Evolutionary conservation across 2,797 vertebrate genomes (phyloP), one percentile per base, ranked within the genome.

Genomic region (Buceros bicornis): DNA sequence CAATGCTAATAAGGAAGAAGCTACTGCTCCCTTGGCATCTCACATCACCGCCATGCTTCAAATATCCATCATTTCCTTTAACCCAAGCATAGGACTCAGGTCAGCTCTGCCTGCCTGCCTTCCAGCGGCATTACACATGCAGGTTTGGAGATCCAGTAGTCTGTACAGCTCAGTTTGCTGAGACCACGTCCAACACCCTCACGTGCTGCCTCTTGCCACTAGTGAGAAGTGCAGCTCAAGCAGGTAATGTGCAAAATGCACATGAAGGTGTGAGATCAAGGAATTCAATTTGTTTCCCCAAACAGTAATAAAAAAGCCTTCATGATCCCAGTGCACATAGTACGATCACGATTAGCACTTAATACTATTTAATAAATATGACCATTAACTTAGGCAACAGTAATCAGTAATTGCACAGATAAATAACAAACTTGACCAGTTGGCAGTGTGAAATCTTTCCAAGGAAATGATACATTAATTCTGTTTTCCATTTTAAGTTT

Each of bases 251-350:
- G 25, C 31, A 74, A 77, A 93, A 78, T 8, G 8, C 33, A 21
- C 0, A 0, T 11, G 29, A 70, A 73, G 0, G 0, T 8, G 26
- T 13, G 3, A 22, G 53, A 70, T 19, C 1, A 11, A n/a, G 35
- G 13, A 89, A 78, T 71, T 66, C 0, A 48, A 56, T 83, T 86
- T 21, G 8, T 81, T 86, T 74, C 69, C 77, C 77, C 29, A 14
- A 88, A 42, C 4, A 25, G 53, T 37, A 69, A 53, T 48, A 71
- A 61, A 53, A 91, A 62, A 51, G 29, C 18, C 42, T 25, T 77
- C 4, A 1, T 35, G 33, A 40, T 87, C 48, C 51, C 48, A 48
- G 16, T 25, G 51, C 53, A 16, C 51, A 80, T 82, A 60, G 45
- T 53, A 82, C 78, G 29, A 81, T 31, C 5, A 22, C 4, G 2